Base-by-base conservation (phyloP, 2,113 vertebrate species). In the Archocentrus centrarchus region DNA sequence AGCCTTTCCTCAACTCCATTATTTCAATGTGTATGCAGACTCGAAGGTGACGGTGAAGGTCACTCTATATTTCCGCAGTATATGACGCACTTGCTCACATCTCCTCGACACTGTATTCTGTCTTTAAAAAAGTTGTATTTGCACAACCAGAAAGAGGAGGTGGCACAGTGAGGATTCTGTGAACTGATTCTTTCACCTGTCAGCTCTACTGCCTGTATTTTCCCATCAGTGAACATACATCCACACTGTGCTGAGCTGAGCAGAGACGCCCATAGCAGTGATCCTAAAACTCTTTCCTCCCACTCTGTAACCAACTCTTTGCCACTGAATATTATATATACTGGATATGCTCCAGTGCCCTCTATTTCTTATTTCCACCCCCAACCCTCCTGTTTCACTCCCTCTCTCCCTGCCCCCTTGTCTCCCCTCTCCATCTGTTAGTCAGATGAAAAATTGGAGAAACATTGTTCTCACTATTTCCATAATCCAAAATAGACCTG, bases 401-500 rank as follows among this genome's bases (percentile, higher is more conserved):
- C 27, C 37, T 8, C 14, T 30, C 24, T n/a, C 76, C 30, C 39
- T 55, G 24, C 41, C 50, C 62, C 66, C 18, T 32, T 10, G 2
- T 11, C 60, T 37, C 39, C 27, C 32, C 53, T 75, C 78, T 55
- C 88, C 80, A 77, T 85, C 91, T 83, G 84, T 81, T 89, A 87
- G 24, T 85, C 88, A 83, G 84, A 87, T 87, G 76, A 87, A 86
- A 85, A 87, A 90, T 86, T 37, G 85, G 59, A 82, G 66, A 87
- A 90, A 86, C 73, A 59, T 85, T 88, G 87, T 86, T 91, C 79
- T 86, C 59, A 35, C 32, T 22, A 59, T 80, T 87, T 73, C 77
- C 82, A 80, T 83, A 75, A 91, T 82, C 84, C 53, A 80, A 81
- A 91, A 91, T 91, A 91, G 88, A 85, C 73, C 64, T 86, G 89